Evolutionary conservation across 1,140 invertebrate species (phyloP), one percentile per base, ranked within the genome.

Genomic region (Macrosteles quadrilineatus): DNA sequence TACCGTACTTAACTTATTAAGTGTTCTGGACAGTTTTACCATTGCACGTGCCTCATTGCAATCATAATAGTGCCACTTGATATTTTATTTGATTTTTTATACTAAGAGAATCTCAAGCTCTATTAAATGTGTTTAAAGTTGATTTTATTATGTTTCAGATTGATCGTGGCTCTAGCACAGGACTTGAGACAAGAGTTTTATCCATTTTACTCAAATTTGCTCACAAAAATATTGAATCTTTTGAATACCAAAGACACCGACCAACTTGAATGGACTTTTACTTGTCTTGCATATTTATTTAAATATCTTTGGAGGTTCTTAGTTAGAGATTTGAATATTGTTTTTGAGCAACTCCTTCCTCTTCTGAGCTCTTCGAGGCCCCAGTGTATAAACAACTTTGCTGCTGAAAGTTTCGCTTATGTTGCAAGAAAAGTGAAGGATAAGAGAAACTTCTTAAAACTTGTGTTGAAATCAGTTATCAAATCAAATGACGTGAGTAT

Each of bases 381-480:
- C 66, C 84, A 87, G 64, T 94, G 96, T 77, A 88, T 97, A n/a
- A 90, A 90, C 72, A 90, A 90, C 78, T 97, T 97, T 86, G 94
- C 94, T n/a, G 92, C 93, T 1, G 94, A 97, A 81, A 93, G 93
- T 82, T 97, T 98, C 84, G 90, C 94, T 14, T 97, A 95, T 83
- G 88, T 97, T 1, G 91, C 94, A 6, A 83, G 95, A 71, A 96
- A 97, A 86, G 88, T 95, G 40, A 88, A 86, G 74, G 90, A 96
- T 73, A 91, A 90, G 74, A 83, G 88, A 9, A 85, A 86, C 21
- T 91, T 97, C 78, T 82, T 96, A 27, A 80, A 85, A 57, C 82
- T 91, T 25, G 79, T 96, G 6, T 81, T 97, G 2, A 82, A 85
- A 75, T 85, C 86, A 31, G 80, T 96, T 9, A 78, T 88, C 71